Evolutionary conservation across 2,888 invertebrate genomes (phyloP), one percentile per base, ranked within the genome.

Genomic region (Pterobdella sp.): DNA sequence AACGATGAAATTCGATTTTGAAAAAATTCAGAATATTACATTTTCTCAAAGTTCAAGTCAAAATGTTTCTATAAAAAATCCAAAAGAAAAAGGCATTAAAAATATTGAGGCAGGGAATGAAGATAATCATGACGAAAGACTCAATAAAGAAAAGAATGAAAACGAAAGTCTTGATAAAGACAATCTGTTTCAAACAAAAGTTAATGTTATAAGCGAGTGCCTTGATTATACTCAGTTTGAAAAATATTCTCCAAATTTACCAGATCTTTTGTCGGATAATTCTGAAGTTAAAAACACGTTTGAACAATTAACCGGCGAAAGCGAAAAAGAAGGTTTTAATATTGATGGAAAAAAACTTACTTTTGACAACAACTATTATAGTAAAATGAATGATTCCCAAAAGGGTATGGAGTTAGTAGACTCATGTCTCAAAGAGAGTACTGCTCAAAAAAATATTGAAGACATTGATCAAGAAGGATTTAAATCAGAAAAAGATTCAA

Each of bases 1-100:
- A 60, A 71, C 71, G 18, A n/a, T 71, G 71, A 71, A 71, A 34
- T 63, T 71, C 35, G 63, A 71, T 71, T 31, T 71, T 35, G 35
- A 71, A 71, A 65, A 29, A 2, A 29, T 22, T n/a, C n/a, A n/a
- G n/a, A n/a, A n/a, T n/a, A n/a, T n/a, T n/a, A n/a, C n/a, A n/a
- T n/a, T n/a, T n/a, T n/a, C n/a, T n/a, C n/a, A n/a, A n/a, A n/a
- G n/a, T n/a, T n/a, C n/a, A n/a, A n/a, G n/a, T n/a, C n/a, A n/a
- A n/a, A n/a, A n/a, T n/a, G n/a, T n/a, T n/a, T n/a, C n/a, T n/a
- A n/a, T n/a, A n/a, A n/a, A n/a, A n/a, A n/a, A n/a, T n/a, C n/a
- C n/a, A n/a, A n/a, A n/a, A 7, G 60, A 56, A 56, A 26, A 56
- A 22, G n/a, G 4, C n/a, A 22, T 56, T 56, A 26, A 26, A 22